Percentiles rank a stretch among this genome's conserved stretches.
These are phyloP conservation scores for Phalanger gymnotis DNA, from an alignment of 2,797 vertebrate genomes.

Conservation along the genomic window DNA sequence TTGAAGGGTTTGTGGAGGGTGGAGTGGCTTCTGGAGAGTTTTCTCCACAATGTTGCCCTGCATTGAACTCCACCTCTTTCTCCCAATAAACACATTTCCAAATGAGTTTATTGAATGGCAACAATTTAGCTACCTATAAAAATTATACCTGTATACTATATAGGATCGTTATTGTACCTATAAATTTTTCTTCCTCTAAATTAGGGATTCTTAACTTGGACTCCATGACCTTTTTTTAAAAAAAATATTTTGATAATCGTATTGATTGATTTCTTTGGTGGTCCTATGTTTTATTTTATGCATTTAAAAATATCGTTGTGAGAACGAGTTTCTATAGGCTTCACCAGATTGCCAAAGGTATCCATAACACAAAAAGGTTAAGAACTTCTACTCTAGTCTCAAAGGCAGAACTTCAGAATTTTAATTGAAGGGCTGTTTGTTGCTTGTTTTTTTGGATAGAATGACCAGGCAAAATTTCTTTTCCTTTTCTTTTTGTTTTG, in stretches of 20 bases:
- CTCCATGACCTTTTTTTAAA: background rate
- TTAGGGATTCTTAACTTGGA: background rate
- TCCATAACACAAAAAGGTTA: background rate
- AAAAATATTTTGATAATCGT: background rate
- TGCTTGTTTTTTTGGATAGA: background rate
- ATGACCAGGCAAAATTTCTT: background rate
- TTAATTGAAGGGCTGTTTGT: slow-evolving; percentile 31
- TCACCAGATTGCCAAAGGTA: background rate
- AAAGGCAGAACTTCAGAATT: background rate
- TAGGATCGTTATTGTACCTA: slow-evolving; percentile 16
- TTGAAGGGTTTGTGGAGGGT: slow-evolving; percentile 60
- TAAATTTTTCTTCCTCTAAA: slow-evolving; percentile 11
- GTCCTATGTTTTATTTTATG: background rate
- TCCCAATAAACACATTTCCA: slow-evolving; percentile 30
- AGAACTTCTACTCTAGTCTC: background rate
- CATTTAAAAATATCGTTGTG: background rate
- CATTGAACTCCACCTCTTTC: slow-evolving; percentile 52
- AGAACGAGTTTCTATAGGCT: background rate
- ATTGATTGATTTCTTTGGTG: background rate
- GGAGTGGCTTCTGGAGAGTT: slow-evolving; percentile 52
- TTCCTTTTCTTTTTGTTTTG: too few species aligned
- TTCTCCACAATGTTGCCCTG: slow-evolving; percentile 53
- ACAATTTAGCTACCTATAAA: background rate
- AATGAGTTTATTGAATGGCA: background rate
- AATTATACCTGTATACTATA: background rate